These are phyloP conservation scores for Sphenodon punctatus DNA, from an alignment of 2,797 vertebrate genomes.

Conservation along the genomic window DNA sequence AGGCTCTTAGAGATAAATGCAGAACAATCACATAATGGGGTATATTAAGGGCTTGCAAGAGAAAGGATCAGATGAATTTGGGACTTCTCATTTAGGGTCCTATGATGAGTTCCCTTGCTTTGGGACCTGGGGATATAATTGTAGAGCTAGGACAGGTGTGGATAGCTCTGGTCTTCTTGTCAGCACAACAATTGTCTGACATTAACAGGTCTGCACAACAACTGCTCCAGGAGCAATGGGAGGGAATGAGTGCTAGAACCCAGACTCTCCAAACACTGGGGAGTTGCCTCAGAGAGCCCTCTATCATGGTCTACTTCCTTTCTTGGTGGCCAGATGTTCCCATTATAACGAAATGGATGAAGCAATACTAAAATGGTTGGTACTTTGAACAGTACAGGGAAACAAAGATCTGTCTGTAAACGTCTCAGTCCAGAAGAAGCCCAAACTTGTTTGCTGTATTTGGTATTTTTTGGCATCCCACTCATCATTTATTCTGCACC, in stretches of 20 bases:
- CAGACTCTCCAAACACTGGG: fast-evolving
- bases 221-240: not conserved
- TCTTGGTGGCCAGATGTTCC: not conserved
- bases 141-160: not conserved
- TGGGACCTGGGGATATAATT: not conserved
- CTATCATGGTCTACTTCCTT: not conserved
- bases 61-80: not conserved
- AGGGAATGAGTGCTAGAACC: not conserved
- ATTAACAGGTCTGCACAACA: not conserved
- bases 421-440: not conserved
- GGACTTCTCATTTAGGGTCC: not conserved
- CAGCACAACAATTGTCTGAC: not conserved
- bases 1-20: not conserved
- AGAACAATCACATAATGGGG: not conserved
- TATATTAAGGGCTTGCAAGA: not conserved
- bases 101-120: not conserved
- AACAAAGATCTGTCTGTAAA: not conserved
- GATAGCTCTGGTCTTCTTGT: not conserved
- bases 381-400: not conserved
- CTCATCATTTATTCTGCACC: not conserved
- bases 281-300: not conserved
- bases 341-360: not conserved
- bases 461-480: not conserved
- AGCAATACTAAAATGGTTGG: not conserved
- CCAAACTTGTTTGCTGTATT: not conserved